Conservation (phyloP, 1,140 invertebrate genomes). For the Pararge aegeria region DNA sequence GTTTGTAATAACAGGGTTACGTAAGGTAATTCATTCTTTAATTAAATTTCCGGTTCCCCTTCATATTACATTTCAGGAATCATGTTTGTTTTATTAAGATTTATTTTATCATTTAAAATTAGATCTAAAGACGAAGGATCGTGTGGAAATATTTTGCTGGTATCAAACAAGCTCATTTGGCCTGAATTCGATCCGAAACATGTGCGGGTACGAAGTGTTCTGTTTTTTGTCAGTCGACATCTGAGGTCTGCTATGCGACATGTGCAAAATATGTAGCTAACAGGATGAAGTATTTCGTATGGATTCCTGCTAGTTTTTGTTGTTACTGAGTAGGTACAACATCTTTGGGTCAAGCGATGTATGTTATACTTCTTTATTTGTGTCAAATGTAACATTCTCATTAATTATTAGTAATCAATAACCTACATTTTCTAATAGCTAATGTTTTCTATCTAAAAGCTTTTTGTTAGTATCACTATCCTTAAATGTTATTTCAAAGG, state of each 20-base stretch:
- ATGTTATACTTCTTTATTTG: not conserved
- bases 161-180: slow-evolving; percentile 19
- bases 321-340: not conserved
- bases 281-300: slow-evolving; percentile 50
- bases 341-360: not conserved
- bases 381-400: slow-evolving; percentile 18
- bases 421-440: slow-evolving; percentile 39
- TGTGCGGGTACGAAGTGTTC: slow-evolving; percentile 49
- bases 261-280: slow-evolving; percentile 59
- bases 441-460: slow-evolving; percentile 54
- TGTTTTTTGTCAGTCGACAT: slow-evolving; percentile 73
- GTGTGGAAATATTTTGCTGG: slow-evolving; percentile 15
- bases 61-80: slow-evolving; percentile 25
- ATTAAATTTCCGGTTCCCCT: slow-evolving; percentile 59
- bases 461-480: slow-evolving; percentile 58
- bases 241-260: slow-evolving; percentile 61
- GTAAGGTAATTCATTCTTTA: slow-evolving; percentile 57
- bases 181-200: slow-evolving; percentile 56
- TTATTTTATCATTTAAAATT: not conserved
- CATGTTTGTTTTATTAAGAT: slow-evolving; percentile 1
- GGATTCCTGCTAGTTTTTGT: slow-evolving; percentile 38
- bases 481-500: slow-evolving; percentile 55
- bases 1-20: slow-evolving; percentile 62
- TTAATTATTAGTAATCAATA: slow-evolving; percentile 64
- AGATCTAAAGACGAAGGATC: not conserved